Base-by-base conservation (phyloP, 2,797 vertebrate species). In the Malacoraja senta region DNA sequence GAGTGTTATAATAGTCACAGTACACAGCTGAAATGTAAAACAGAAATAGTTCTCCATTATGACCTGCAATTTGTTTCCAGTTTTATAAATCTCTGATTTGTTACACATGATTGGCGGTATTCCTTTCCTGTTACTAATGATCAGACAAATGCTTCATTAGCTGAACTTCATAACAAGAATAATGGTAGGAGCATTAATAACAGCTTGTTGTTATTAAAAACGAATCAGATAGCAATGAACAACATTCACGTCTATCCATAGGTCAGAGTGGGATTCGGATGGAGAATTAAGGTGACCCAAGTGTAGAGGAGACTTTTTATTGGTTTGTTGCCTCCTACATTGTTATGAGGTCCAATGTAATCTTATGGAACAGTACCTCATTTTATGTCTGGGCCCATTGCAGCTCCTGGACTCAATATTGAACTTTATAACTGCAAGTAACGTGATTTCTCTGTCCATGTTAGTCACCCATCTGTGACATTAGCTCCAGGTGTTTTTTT, bases 1-100 rank as follows among this genome's bases (percentile, higher is more conserved):
- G 94, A 0, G 95, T 94, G 93, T 99, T 99, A 95, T 98, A 99
- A 95, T 98, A 99, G 95, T 99, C 98, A 24, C 98, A 99, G 96
- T 99, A 99, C 29, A 99, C 94, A 90, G 99, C 99, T 99, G 94
- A 12, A 95, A 92, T 29, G 13, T 65, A 74, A 74, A 76, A 53
- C 44, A 26, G 71, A n/a, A n/a, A 92, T 26, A 17, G 38, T 92
- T 92, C 21, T 53, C 32, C 21, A 72, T 71, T 15, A 91, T 8
- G 10, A 29, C 24, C 90, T 53, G 12, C 7, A 24, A 92, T 24
- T 92, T 53, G 26, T 29, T 76, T 76, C 71, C 74, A 12, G 19
- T 44, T 53, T 76, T 74, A 44, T 68, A 65, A 32, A 88, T 88
- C 63, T 8, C 21, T 88, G 17, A 84, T 35, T 68, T 65, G n/a